A percentile compares a stretch with the other conserved stretches of the same genome.
Evolutionary conservation across 64 coral and sea anemone species (phyloP).

Genomic region (Actinia tenebrosa): DNA sequence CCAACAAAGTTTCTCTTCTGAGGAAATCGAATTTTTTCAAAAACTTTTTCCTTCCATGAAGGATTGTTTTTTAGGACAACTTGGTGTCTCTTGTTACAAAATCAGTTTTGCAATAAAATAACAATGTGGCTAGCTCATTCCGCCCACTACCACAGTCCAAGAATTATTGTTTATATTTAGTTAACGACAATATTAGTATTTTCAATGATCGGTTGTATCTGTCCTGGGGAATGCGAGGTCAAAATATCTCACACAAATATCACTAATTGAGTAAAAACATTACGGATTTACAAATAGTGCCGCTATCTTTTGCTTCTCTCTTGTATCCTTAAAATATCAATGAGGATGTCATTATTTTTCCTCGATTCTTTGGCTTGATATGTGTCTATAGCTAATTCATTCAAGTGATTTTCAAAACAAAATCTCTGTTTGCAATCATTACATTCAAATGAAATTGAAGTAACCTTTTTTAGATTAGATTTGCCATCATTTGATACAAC

Average conservation of each 20-base stretch:
- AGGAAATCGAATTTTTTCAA: background rate
- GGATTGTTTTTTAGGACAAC: background rate
- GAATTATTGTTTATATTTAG: background rate
- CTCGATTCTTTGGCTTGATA: no score
- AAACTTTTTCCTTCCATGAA: background rate
- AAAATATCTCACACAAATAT: background rate
- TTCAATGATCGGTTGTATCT: background rate
- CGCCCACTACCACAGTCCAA: background rate
- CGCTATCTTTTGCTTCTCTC: background rate
- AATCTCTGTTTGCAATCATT: no score
- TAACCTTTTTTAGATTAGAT: no score
- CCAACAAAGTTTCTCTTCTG: no score
- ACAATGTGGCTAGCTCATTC: background rate
- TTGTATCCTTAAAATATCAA: no score
- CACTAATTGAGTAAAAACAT: background rate
- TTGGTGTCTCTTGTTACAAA: background rate
- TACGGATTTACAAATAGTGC: background rate
- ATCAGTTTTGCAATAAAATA: background rate
- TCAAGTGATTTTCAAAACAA: no score
- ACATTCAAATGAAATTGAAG: no score
- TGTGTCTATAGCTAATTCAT: no score
- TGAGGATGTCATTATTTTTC: no score
- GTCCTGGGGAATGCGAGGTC: background rate
- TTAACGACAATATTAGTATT: background rate
- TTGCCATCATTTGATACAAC: no score